Base-by-base conservation (phyloP, 2,888 invertebrate species). In the Leptothorax acervorum region DNA sequence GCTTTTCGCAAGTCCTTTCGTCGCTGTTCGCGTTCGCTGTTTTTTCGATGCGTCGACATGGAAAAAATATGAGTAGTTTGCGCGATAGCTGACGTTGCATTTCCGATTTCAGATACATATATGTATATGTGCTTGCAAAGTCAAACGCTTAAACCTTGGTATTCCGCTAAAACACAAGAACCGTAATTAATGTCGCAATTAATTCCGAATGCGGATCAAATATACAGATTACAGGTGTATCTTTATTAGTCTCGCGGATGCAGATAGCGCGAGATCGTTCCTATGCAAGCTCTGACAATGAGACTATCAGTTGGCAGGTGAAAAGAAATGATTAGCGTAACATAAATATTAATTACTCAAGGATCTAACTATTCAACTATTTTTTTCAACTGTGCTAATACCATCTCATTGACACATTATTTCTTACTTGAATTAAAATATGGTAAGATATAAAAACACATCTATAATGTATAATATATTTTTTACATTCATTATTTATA, bases 91-190 rank as follows among this genome's bases (percentile, higher is more conserved):
- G 39, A 35, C 53, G 12, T 70, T 31, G 51, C 65, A 76, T 57
- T 73, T 55, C 15, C 4, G 2, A 62, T 48, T 31, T 39, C 45
- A 23, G 42, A 11, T 51, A 23, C 23, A 23, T 23, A 23, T 23
- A 23, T 23, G 0, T 23, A 31, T 42, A 15, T 45, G 6, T 63
- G 31, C n/a, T 11, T 28, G 42, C 12, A 60, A 48, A 68, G 31
- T 45, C n/a, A 28, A 60, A 8, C n/a, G 8, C 11, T 39, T 9
- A 35, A 45, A 60, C 45, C 9, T 31, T 18, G 31, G 12, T 11
- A 35, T 23, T 15, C 23, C 2, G 35, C 18, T 78, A 66, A 70
- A 87, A 82, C 8, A 73, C 87, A 86, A 89, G 73, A 85, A 89
- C 62, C 48, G 5, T 53, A 73, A 74, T 75, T 57, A 57, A 81